These are phyloP conservation scores for Poeciliopsis gracilis DNA, from an alignment of 2,797 vertebrate genomes.

Conservation along the genomic window DNA sequence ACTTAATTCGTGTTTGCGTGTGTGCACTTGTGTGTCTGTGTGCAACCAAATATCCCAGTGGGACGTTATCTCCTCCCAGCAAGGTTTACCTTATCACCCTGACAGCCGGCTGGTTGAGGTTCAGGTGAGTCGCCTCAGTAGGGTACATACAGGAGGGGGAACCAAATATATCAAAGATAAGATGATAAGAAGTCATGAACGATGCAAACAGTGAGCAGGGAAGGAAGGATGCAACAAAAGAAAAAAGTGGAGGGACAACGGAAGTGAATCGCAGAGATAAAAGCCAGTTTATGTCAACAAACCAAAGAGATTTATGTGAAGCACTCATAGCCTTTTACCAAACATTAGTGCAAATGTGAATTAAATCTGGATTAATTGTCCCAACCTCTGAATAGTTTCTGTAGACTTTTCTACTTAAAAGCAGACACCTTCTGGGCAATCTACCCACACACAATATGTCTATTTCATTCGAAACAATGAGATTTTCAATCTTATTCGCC, in stretches of 20 bases:
- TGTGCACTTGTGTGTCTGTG: conserved; percentile 30
- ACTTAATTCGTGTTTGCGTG: conserved; percentile 25
- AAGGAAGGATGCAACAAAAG: conserved; percentile 18
- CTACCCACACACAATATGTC: not conserved
- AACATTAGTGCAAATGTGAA: conserved; percentile 56
- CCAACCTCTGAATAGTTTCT: conserved; percentile 15
- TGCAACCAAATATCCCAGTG: conserved; percentile 50
- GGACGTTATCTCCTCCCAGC: conserved; percentile 57
- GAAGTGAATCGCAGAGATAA: conserved; percentile 44
- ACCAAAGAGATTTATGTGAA: conserved; percentile 44
- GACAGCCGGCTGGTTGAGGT: conserved; percentile 54
- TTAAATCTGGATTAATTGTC: conserved; percentile 37
- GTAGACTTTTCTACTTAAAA: not conserved
- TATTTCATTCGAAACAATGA: not conserved
- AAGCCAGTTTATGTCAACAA: conserved; percentile 66
- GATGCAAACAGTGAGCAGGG: conserved; percentile 24
- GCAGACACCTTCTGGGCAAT: not conserved
- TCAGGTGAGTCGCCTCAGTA: conserved; percentile 52
- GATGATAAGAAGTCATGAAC: conserved; percentile 46
- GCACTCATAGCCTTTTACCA: conserved; percentile 53
- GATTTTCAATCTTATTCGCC: not conserved
- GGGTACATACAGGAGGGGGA: conserved; percentile 24
- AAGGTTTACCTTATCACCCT: conserved; percentile 59
- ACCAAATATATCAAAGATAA: conserved; percentile 13
- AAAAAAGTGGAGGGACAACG: conserved; percentile 7